Percentiles rank a stretch among this genome's conserved stretches.
Evolutionary conservation across 2,113 vertebrate genomes (phyloP).

Genomic region (Ascaphus truei): DNA sequence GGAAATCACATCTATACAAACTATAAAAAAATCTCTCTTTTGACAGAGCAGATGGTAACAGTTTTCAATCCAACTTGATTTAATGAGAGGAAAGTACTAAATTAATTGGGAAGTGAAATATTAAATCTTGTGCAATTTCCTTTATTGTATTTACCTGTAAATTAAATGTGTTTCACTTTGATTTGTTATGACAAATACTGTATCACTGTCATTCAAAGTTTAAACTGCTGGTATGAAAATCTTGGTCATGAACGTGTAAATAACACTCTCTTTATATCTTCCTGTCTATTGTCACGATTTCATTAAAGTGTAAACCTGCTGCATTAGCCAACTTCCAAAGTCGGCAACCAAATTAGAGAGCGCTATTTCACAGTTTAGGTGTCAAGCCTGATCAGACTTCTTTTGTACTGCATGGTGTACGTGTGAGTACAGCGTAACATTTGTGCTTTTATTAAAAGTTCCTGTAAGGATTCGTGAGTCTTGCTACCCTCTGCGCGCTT

Average conservation of each 20-base stretch:
- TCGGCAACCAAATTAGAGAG: too few relatives aligned
- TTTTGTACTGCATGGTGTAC: too few relatives aligned
- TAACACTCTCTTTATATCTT: not conserved
- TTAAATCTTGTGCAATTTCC: not conserved
- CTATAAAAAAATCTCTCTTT: constrained; percentile 5
- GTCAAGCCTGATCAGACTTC: too few relatives aligned
- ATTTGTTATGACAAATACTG: not conserved
- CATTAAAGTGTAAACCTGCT: not conserved
- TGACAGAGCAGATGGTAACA: constrained; percentile 10
- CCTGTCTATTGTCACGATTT: not conserved
- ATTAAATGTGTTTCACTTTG: not conserved
- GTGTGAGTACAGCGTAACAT: too few relatives aligned
- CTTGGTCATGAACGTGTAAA: not conserved
- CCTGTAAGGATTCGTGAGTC: too few relatives aligned
- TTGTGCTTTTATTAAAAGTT: too few relatives aligned
- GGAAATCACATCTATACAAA: not conserved
- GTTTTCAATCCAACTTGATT: not conserved
- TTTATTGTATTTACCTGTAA: not conserved
- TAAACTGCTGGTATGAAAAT: not conserved
- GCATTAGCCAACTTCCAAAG: too few relatives aligned
- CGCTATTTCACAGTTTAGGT: too few relatives aligned
- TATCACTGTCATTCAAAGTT: not conserved
- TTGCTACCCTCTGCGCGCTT: too few relatives aligned
- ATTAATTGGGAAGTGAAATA: constrained; percentile 15
- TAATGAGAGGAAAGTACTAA: constrained; percentile 6